Conservation (phyloP, 64 coral and sea anemone genomes). For the Stichodactyla mertensii region DNA sequence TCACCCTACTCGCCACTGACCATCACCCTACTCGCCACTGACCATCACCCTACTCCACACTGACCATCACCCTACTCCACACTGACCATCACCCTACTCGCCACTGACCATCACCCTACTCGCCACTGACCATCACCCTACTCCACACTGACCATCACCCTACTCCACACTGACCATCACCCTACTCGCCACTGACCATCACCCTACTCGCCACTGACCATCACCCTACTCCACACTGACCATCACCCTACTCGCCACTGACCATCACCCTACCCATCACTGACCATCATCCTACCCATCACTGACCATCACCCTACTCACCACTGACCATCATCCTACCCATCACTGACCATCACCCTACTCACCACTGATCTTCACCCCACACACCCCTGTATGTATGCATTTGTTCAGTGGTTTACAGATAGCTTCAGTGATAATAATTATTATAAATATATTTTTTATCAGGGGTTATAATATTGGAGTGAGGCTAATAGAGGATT, state of each 20-base stretch:
- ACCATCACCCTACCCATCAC: not conserved
- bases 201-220: no score
- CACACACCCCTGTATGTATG: no score
- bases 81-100: no score
- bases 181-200: no score
- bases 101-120: no score
- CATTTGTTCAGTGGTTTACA: no score
- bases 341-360: not conserved
- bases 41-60: no score
- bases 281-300: not conserved
- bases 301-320: not conserved
- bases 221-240: not conserved
- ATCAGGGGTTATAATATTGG: constrained; percentile 97
- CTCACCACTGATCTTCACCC: no score
- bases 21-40: no score
- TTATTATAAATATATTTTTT: not conserved
- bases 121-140: not conserved
- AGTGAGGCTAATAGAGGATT: constrained; percentile 91
- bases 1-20: no score
- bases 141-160: no score
- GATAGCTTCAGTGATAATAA: not conserved
- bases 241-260: not conserved
- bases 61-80: not conserved
- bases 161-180: no score
- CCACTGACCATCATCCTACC: not conserved